Evolutionary conservation across 2,797 vertebrate species (phyloP), one percentile per base, ranked within the genome.

Genomic region (Phylloscopus collybita): DNA sequence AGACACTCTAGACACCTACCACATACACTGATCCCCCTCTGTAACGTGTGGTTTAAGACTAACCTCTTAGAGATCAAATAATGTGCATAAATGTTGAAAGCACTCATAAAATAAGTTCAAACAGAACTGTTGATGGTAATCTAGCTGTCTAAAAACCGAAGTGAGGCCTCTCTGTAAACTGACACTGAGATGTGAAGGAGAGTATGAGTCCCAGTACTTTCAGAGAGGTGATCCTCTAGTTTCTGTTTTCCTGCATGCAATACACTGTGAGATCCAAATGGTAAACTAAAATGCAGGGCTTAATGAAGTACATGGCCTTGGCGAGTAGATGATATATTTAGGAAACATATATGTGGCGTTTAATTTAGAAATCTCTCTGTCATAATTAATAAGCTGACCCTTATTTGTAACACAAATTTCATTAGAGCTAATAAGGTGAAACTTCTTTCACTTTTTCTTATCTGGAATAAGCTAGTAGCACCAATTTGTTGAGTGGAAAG

Each of bases 231-330:
- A 82, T 54, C 15, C 42, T 90, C 40, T 67, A 1, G 27, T 96
- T 88, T 73, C 50, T 66, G 85, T 60, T 94, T 86, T 93, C 87
- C 56, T 93, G 44, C 72, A 72, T 70, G 50, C 74, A 89, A 53
- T 87, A 65, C 16, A 20, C 86, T 67, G 30, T 57, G 79, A 74
- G 60, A 91, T 87, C 50, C 72, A 80, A 96, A 89, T 69, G 92
- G 78, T 78, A 90, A 93, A 91, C 69, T 57, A 18, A 88, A 93
- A 81, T 86, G 93, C 78, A 64, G 70, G 72, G 70, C 61, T 82
- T 95, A 47, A 60, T 83, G 34, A 65, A 36, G 4, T 53, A 3
- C 23, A 12, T 66, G 90, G 36, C 20, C 45, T 64, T 90, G 45
- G 9, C 8, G 32, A 57, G 9, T 38, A 30, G 92, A 53, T 57